A percentile compares a stretch with the other conserved stretches of the same genome.
Evolutionary conservation across 2,797 vertebrate genomes (phyloP).

Genomic region (Nothura maculosa): DNA sequence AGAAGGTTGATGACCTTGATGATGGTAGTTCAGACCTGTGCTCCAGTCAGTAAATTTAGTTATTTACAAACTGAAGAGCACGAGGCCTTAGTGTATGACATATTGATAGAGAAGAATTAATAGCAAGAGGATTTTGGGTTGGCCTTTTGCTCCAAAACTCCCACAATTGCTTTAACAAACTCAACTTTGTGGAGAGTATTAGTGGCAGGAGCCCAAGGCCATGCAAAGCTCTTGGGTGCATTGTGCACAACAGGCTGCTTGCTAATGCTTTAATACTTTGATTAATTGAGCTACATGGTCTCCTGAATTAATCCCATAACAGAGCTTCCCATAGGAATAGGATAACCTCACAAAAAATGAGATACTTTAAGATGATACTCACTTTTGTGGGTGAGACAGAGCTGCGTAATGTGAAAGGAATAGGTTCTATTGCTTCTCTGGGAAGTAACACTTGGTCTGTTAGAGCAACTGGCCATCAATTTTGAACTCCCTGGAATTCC

Average conservation of each 20-base stretch:
- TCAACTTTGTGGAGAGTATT: neutral
- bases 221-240: rapidly evolving
- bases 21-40: neutral
- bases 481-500: neutral
- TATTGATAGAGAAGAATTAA: neutral
- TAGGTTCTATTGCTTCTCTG: neutral
- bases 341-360: neutral
- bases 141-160: neutral
- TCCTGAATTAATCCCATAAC: neutral
- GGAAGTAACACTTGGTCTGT: neutral
- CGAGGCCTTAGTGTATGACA: neutral
- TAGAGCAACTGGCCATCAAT: rapidly evolving
- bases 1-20: neutral
- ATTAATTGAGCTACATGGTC: neutral
- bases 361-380: neutral
- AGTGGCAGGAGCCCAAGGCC: neutral
- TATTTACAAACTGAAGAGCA: neutral
- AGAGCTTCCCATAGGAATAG: no score
- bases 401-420: neutral
- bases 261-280: rapidly evolving
- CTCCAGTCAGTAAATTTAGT: neutral
- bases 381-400: neutral
- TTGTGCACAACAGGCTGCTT: neutral
- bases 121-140: neutral
- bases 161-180: rapidly evolving